These are phyloP conservation scores for Gallinago solitaria DNA, from an alignment of 2,797 vertebrate species.

Conservation along the genomic window DNA sequence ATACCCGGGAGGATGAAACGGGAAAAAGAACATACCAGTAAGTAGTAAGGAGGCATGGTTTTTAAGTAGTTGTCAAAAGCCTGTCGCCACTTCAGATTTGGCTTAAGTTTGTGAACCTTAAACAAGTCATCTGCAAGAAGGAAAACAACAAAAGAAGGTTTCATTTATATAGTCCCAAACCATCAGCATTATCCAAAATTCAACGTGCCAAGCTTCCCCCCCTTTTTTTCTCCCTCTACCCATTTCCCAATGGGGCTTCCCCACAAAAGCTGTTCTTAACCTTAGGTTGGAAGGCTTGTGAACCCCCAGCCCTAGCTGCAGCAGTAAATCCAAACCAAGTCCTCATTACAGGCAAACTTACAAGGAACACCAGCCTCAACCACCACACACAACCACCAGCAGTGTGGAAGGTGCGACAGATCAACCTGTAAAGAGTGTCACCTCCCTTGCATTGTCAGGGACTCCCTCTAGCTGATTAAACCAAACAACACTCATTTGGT, in stretches of 20 bases:
- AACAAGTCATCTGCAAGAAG: slow-evolving; percentile 94
- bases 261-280: slow-evolving; percentile 46
- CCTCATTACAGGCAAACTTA: slow-evolving; percentile 6
- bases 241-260: slow-evolving; percentile 24
- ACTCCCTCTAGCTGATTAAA: slow-evolving; percentile 18
- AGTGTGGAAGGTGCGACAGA: background rate
- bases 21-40: slow-evolving; percentile 86
- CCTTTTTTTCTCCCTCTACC: background rate
- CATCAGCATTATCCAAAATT: background rate
- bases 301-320: slow-evolving; percentile 48
- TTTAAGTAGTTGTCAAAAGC: slow-evolving; percentile 98
- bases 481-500: background rate
- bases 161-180: slow-evolving; percentile 1
- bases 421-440: background rate
- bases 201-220: background rate
- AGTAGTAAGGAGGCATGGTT: slow-evolving; percentile 96
- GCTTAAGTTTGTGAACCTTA: slow-evolving; percentile 99
- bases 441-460: background rate
- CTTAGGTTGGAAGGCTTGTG: slow-evolving; percentile 12
- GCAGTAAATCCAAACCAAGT: background rate
- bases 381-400: background rate
- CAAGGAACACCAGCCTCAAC: background rate
- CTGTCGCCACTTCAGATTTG: slow-evolving; percentile 97
- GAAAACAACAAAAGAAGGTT: slow-evolving; percentile 46
- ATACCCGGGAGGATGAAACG: slow-evolving; percentile 2